phyloP scores from a whole-genome alignment of 2,113 vertebrate species.

The Macrotus californicus region DNA sequence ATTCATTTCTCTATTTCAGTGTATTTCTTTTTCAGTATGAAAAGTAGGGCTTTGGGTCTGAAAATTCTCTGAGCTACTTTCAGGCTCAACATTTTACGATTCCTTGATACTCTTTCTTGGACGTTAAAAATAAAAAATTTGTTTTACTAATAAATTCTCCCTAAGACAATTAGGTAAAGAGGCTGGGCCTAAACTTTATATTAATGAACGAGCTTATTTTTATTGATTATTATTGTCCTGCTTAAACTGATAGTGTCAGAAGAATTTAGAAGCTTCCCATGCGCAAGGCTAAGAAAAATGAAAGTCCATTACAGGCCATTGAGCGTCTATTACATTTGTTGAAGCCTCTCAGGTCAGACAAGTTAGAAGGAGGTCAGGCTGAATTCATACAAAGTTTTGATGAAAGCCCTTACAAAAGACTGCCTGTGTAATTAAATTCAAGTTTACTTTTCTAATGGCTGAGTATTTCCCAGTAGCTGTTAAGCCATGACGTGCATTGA shows the following conservation, averaged over 20 bases:
- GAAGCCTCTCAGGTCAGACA: not conserved
- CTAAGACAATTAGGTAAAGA: not conserved
- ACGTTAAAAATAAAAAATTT: not conserved
- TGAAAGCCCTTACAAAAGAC: not conserved
- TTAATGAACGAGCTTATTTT: not conserved
- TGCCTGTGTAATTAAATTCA: not conserved
- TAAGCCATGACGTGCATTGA: not conserved
- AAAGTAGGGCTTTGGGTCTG: not conserved
- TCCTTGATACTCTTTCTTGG: not conserved
- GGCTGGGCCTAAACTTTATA: not conserved
- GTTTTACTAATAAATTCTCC: not conserved
- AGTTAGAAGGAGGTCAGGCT: not conserved
- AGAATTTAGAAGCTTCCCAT: not conserved
- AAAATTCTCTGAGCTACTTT: not conserved
- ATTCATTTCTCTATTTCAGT: not conserved
- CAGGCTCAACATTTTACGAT: not conserved
- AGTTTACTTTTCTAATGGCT: not conserved
- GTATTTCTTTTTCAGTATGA: not conserved
- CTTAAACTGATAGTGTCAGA: not conserved
- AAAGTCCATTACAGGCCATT: not conserved
- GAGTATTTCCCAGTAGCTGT: not conserved
- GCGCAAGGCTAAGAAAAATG: not conserved
- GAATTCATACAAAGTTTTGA: conserved; percentile 11
- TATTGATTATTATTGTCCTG: not conserved
- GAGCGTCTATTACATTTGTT: not conserved